A percentile compares a stretch with the other conserved stretches of the same genome.
These are phyloP conservation scores for Drosophila bifasciata DNA, from an alignment of 1,140 invertebrate species.

Conservation along the genomic window DNA sequence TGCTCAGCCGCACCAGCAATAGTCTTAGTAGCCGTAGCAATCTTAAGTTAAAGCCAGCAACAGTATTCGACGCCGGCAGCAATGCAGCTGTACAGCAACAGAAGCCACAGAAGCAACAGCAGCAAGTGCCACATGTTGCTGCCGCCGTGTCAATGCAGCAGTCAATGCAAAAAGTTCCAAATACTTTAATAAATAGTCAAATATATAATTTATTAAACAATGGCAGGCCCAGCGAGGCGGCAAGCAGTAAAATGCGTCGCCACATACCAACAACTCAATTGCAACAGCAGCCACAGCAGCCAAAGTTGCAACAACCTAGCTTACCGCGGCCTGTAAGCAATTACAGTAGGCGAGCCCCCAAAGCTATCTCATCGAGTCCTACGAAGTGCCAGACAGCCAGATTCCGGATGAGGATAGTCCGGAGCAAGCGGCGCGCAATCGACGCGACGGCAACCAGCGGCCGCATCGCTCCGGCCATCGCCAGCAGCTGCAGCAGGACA, in stretches of 20 bases:
- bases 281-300: conserved; percentile 26
- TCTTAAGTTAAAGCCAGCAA: conserved; percentile 71
- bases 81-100: conserved; percentile 44
- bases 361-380: conserved; percentile 70
- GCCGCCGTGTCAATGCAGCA: conserved; percentile 42
- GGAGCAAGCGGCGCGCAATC: conserved; percentile 69
- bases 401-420: conserved; percentile 22
- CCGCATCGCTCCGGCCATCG: conserved; percentile 48
- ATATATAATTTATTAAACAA: conserved; percentile 79
- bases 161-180: conserved; percentile 80
- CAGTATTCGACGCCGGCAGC: conserved; percentile 69
- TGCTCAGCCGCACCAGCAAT: conserved; percentile 67
- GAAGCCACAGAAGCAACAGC: conserved; percentile 36
- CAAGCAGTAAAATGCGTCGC: conserved; percentile 50
- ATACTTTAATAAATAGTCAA: conserved; percentile 83
- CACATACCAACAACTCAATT: conserved; percentile 39
- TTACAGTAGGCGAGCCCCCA: conserved; percentile 31
- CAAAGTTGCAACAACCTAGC: conserved; percentile 30
- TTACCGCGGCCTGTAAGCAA: conserved; percentile 23
- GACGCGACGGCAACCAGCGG: conserved; percentile 59
- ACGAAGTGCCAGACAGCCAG: conserved; percentile 62
- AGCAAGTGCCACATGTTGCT: conserved; percentile 16
- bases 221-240: conserved; percentile 50
- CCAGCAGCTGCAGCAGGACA: conserved; percentile 46
- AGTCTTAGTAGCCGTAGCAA: conserved; percentile 78